phyloP scores from a whole-genome alignment of 2,797 vertebrate species.

The Bovichtus variegatus region DNA sequence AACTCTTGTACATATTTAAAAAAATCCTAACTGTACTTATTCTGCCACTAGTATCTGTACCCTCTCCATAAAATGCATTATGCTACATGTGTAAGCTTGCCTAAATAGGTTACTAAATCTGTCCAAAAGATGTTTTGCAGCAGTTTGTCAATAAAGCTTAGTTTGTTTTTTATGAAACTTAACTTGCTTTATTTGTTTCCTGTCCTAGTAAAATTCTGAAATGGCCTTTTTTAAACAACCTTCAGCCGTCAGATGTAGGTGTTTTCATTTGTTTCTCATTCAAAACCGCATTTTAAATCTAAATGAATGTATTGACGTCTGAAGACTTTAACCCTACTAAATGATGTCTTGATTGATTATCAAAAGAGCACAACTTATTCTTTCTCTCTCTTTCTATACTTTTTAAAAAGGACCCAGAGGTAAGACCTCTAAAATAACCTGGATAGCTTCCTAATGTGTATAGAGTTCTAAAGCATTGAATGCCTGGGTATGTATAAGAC shows the following conservation, averaged over 20 bases:
- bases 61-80: conserved; percentile 97
- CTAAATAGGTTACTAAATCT: conserved; percentile 99
- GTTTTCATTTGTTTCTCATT: conserved; percentile 88
- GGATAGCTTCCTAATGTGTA: conserved; percentile 91
- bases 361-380: conserved; percentile 90
- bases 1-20: conserved; percentile 94
- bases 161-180: conserved; percentile 99
- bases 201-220: conserved; percentile 91
- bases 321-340: conserved; percentile 86
- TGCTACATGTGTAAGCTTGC: conserved; percentile 99
- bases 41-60: conserved; percentile 94
- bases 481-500: conserved; percentile 90
- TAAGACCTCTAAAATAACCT: conserved; percentile 92
- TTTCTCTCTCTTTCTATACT: conserved; percentile 91
- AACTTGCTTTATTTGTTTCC: conserved; percentile 96
- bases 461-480: conserved; percentile 89
- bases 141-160: conserved; percentile 99
- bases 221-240: conserved; percentile 90
- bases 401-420: conserved; percentile 92
- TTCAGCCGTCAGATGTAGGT: conserved; percentile 88
- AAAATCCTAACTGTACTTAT: conserved; percentile 90
- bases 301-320: conserved; percentile 89
- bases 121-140: conserved; percentile 98
- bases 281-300: conserved; percentile 88
- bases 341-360: conserved; percentile 88